A percentile compares a stretch with the other conserved stretches of the same genome.
phyloP scores from a whole-genome alignment of 2,888 invertebrate species.

The Drosophila borealis region DNA sequence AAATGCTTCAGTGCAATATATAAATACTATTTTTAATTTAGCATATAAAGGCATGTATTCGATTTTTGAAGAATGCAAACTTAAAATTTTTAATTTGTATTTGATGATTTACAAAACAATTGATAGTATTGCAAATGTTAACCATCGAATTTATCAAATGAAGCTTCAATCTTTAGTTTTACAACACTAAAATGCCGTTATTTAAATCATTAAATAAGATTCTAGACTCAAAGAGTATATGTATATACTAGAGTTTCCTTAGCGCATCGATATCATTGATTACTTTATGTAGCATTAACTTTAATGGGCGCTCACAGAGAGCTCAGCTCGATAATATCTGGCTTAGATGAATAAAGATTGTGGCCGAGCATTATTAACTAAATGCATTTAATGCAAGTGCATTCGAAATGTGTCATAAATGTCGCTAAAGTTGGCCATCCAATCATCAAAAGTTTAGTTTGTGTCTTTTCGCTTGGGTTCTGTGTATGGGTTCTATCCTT shows the following conservation, averaged over 20 bases:
- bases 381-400: not conserved
- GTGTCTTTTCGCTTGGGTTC: not conserved
- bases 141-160: not conserved
- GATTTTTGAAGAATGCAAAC: no score
- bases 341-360: constrained; percentile 4
- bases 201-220: not conserved
- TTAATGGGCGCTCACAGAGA: not conserved
- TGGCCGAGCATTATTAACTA: not conserved
- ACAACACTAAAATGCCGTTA: not conserved
- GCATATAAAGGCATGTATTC: no score
- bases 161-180: not conserved
- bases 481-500: constrained; percentile 4
- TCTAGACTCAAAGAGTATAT: not conserved
- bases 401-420: constrained; percentile 20
- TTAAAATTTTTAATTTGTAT: no score
- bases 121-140: not conserved
- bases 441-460: constrained; percentile 14
- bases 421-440: constrained; percentile 9
- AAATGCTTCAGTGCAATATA: no score
- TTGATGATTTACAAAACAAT: no score
- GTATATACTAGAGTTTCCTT: not conserved
- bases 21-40: no score
- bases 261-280: not conserved
- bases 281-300: constrained; percentile 5
- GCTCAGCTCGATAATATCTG: constrained; percentile 9